Evolutionary conservation across 2,888 invertebrate genomes (phyloP), one percentile per base, ranked within the genome.

Genomic region (Lasius platythorax): DNA sequence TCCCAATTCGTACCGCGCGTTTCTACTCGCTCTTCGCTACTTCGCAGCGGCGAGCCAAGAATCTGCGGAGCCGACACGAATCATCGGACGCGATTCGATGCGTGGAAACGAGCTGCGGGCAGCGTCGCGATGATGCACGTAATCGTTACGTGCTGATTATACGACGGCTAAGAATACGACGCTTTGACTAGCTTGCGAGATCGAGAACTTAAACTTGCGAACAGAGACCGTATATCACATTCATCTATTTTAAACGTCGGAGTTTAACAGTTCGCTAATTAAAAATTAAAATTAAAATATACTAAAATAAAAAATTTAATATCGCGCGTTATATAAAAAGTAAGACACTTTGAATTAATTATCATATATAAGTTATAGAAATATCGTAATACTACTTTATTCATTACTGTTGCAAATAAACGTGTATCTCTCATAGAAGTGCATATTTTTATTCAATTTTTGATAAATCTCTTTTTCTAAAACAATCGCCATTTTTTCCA

Each of bases 31-130:
- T 79, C 43, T 23, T 15, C 70, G 37, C 46, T 46, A 37, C 37
- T 81, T 72, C 61, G 70, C 37, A 50, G 28, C 56, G 46, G 61
- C 72, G 79, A 81, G 79, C 79, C 79, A 81, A 81, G 79, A 81
- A 81, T 81, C 61, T 72, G 37, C 46, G 28, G 3, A 70, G 70
- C 8, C 61, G 79, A 72, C 72, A 72, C 79, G 79, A 81, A 81
- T 81, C 79, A 81, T 81, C 79, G 61, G 72, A n/a, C 79, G 79
- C 79, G 79, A 81, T 81, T 81, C 72, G 79, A 81, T 61, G 79
- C 79, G 79, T 81, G 72, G 79, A 81, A 72, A 81, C 72, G 79
- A 81, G 79, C 61, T 79, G 70, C 61, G 23, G 50, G 68, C 68
- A 70, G 30, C 79, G 46, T 81, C 79, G 79, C 61, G 79, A 81